Percentiles rank a stretch among this genome's conserved stretches.
Evolutionary conservation across 2,113 vertebrate species (phyloP).

Genomic region (Fukomys damarensis): DNA sequence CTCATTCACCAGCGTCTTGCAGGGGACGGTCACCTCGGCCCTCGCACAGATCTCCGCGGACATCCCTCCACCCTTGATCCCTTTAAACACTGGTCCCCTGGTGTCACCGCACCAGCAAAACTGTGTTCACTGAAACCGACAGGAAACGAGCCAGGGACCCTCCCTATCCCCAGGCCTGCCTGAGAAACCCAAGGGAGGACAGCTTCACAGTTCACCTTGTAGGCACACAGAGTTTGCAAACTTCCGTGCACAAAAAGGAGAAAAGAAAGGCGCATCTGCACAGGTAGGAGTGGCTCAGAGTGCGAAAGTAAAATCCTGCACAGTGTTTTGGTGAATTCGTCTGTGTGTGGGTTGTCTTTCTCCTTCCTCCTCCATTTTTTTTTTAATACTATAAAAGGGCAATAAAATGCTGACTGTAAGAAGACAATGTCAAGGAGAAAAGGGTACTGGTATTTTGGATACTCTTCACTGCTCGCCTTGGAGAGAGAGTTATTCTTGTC

Average conservation of each 20-base stretch:
- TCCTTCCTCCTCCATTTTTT: constrained; percentile 39
- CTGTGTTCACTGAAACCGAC: constrained; percentile 76
- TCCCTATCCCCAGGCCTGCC: background rate
- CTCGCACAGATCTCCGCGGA: constrained; percentile 58
- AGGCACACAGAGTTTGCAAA: constrained; percentile 69
- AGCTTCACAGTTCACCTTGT: constrained; percentile 71
- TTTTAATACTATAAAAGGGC: constrained; percentile 98
- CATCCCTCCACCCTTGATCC: constrained; percentile 35
- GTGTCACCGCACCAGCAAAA: constrained; percentile 79
- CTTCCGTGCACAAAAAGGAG: constrained; percentile 71
- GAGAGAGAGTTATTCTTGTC: constrained; percentile 97
- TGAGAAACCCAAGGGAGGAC: constrained; percentile 37
- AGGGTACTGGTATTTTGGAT: constrained; percentile 99
- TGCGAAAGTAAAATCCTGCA: constrained; percentile 73
- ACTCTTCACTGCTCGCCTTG: constrained; percentile 95
- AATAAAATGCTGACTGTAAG: constrained; percentile 95
- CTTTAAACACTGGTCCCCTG: constrained; percentile 33
- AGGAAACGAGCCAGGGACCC: constrained; percentile 60
- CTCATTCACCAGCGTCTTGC: constrained; percentile 79
- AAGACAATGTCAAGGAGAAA: constrained; percentile 99
- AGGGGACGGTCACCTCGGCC: constrained; percentile 77
- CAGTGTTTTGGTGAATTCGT: constrained; percentile 80
- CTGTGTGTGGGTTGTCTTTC: constrained; percentile 75
- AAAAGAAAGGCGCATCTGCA: constrained; percentile 50
- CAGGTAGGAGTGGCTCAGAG: constrained; percentile 41